Base-by-base conservation (phyloP, 2,797 vertebrate species). In the Etheostoma perlongum region DNA sequence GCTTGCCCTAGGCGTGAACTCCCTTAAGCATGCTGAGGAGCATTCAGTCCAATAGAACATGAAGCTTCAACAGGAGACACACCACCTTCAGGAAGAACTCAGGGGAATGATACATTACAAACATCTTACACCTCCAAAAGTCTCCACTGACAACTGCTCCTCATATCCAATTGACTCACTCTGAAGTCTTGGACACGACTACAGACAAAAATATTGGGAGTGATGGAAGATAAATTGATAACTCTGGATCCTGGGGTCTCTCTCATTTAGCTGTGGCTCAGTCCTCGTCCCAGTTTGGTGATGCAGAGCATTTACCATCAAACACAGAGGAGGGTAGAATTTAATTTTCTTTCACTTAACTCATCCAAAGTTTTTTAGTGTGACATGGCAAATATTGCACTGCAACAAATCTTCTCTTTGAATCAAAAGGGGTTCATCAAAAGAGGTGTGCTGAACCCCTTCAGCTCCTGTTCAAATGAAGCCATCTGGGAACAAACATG, bases 1-100 rank as follows among this genome's bases (percentile, higher is more conserved):
- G 42, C 63, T 25, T 86, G 85, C 54, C 86, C 81, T 46, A 57
- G 59, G 67, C 69, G 25, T 92, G 85, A 91, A 84, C 88, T 84
- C 83, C 81, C 66, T 85, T 60, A 80, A 55, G 49, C 76, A 52
- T 55, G 40, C 58, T n/a, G 64, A 73, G 59, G 61, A 82, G 64
- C 60, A 52, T 83, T 76, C 44, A 59, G 55, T 77, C 44, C 14
- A 3, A 58, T 67, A 27, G n/a, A 85, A 73, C 67, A 59, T 59
- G 61, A 77, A 67, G 68, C 60, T 57, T 54, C 51, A 47, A 42
- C 25, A 19, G 53, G 54, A 87, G 36, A 62, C 27, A 15, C 33
- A 8, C n/a, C 36, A 60, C 55, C 42, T 71, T 78, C 65, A 72
- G 42, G 36, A 71, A n/a, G 68, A 75, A 67, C 76, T 83, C 64